Evolutionary conservation across 2,113 vertebrate species (phyloP), one percentile per base, ranked within the genome.

Genomic region (Gobio gobio): DNA sequence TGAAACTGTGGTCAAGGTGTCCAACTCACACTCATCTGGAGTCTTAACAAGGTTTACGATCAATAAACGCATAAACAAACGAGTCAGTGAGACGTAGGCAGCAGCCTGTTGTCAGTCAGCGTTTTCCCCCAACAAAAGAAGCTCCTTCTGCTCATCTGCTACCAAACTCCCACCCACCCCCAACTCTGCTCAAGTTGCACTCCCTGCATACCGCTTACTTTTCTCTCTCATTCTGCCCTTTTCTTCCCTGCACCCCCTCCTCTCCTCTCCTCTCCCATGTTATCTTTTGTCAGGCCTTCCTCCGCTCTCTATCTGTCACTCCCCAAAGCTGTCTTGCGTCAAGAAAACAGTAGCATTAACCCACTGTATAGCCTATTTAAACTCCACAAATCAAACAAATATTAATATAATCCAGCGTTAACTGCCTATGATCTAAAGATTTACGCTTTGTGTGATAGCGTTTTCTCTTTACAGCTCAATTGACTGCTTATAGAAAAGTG

Each of bases 61-160:
- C 91, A 88, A 91, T 92, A 87, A 73, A 86, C 86, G 82, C 68
- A 83, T 76, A 82, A 90, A 88, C 89, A 90, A 90, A 92, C 89
- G 90, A 90, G 91, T 91, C 90, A 70, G 45, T 82, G 58, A 86
- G 85, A 85, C 54, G 51, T 26, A 20, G 36, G 22, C 72, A 89
- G 72, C 24, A 54, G 83, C 79, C 83, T 47, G 24, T 76, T 64
- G 78, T 78, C 82, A 88, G 45, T 72, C 82, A 86, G 36, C 24
- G 4, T 81, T 66, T 86, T 75, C 59, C 77, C 43, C 70, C 77
- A 82, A 78, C 83, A 87, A 70, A 87, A 43, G 81, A 72, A 16
- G 20, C 47, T 72, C 66, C 64, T 83, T 83, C 49, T n/a, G 6
- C 61, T 51, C 63, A 82, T 82, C 26, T 29, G 59, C 78, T n/a